These are phyloP conservation scores for Lithobates pipiens DNA, from an alignment of 2,797 vertebrate species.

Conservation along the genomic window DNA sequence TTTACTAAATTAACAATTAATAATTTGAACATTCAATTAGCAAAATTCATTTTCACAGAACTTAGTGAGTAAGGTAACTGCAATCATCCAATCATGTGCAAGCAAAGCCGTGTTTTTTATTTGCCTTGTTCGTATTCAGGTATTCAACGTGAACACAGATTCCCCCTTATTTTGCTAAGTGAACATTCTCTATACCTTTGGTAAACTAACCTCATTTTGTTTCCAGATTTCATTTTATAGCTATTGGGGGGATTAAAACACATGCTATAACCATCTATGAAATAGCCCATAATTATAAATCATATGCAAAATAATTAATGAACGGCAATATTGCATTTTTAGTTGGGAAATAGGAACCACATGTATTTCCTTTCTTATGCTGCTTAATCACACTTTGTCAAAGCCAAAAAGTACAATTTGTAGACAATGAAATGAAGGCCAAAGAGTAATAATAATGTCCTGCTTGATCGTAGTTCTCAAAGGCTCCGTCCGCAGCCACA, in stretches of 20 bases:
- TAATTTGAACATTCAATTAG: too few relatives aligned
- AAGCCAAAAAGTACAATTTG: conserved; percentile 48
- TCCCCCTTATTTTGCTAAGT: too few relatives aligned
- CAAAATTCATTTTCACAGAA: too few relatives aligned
- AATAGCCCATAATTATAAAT: background rate
- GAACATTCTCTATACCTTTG: too few relatives aligned
- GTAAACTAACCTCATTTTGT: background rate
- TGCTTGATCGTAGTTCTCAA: conserved; percentile 22
- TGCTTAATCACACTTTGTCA: conserved; percentile 31
- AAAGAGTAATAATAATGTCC: conserved; percentile 46
- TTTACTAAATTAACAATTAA: too few relatives aligned
- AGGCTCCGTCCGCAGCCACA: conserved; percentile 33
- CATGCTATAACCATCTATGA: background rate
- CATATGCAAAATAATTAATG: conserved; percentile 37
- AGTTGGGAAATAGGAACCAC: conserved; percentile 30
- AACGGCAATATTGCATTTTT: conserved; percentile 30
- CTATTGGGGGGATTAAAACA: background rate
- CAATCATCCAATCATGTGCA: too few relatives aligned
- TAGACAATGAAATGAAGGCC: conserved; percentile 35
- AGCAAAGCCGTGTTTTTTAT: too few relatives aligned
- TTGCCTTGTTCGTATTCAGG: too few relatives aligned
- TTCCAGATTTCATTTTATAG: background rate
- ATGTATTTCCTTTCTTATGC: conserved; percentile 40
- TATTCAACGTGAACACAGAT: too few relatives aligned
- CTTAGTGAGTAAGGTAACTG: too few relatives aligned